A percentile compares a stretch with the other conserved stretches of the same genome.
These are phyloP conservation scores for Apantesis nais DNA, from an alignment of 2,888 invertebrate genomes.

Conservation along the genomic window DNA sequence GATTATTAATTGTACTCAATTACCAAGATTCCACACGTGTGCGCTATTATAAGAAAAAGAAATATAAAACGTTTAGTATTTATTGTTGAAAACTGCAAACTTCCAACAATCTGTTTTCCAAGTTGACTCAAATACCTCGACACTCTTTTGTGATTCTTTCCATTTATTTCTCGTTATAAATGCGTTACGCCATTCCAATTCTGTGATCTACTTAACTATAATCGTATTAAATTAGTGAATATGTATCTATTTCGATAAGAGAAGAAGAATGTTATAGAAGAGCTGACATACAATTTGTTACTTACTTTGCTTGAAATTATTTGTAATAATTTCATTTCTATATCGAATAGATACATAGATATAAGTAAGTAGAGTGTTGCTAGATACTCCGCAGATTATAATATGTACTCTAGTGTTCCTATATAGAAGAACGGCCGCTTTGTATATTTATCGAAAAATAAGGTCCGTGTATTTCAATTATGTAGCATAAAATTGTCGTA, in stretches of 20 bases:
- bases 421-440: conserved; percentile 10
- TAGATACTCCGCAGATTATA: conserved; percentile 14
- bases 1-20: not conserved
- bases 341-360: conserved; percentile 19
- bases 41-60: conserved; percentile 27
- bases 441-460: conserved; percentile 11
- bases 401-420: conserved; percentile 14
- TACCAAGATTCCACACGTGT: not conserved
- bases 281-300: not conserved
- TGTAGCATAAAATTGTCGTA: conserved; percentile 3
- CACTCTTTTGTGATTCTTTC: conserved; percentile 27
- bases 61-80: not conserved
- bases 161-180: conserved; percentile 27
- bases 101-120: conserved; percentile 51
- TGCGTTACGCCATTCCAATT: conserved; percentile 50
- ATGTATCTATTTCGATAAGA: conserved; percentile 31
- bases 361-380: conserved; percentile 16
- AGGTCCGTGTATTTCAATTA: conserved; percentile 12
- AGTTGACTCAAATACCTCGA: conserved; percentile 51
- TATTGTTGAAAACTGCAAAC: conserved; percentile 20
- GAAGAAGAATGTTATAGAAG: conserved; percentile 5
- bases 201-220: conserved; percentile 61
- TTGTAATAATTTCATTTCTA: not conserved
- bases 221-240: conserved; percentile 23
- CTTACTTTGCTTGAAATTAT: not conserved